Evolutionary conservation across 2,888 invertebrate genomes (phyloP).

Genomic region (Ceratothoa steindachneri): DNA sequence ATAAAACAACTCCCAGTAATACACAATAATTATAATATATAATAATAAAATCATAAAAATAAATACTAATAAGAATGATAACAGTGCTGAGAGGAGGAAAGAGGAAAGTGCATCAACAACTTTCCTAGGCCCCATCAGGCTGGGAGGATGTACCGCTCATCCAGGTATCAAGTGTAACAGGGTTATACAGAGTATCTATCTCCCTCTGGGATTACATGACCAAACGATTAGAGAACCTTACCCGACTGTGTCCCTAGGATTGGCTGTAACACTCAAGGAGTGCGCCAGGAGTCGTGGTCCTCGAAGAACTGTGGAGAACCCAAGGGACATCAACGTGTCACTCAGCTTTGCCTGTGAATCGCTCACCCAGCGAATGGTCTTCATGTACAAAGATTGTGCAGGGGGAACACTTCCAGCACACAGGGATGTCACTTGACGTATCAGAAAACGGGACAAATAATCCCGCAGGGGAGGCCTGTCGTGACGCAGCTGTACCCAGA

Average conservation of each 20-base stretch:
- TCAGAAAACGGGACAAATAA: slow-evolving; percentile 22
- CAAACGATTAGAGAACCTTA: too few relatives aligned
- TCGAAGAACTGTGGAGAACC: slow-evolving; percentile 32
- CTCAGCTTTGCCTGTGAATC: slow-evolving; percentile 30
- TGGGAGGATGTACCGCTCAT: too few relatives aligned
- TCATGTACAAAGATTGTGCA: slow-evolving; percentile 18
- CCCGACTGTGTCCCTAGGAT: slow-evolving; percentile 33
- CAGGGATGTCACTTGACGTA: slow-evolving; percentile 26
- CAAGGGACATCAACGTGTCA: slow-evolving; percentile 42
- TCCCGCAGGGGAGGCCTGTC: slow-evolving; percentile 31
- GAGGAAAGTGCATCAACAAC: too few relatives aligned
- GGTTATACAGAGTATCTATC: too few relatives aligned
- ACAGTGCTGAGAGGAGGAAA: too few relatives aligned
- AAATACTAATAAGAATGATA: too few relatives aligned
- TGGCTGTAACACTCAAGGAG: slow-evolving; percentile 19
- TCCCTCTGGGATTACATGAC: too few relatives aligned
- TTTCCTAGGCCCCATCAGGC: too few relatives aligned
- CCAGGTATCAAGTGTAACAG: too few relatives aligned
- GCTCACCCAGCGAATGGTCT: slow-evolving; percentile 28
- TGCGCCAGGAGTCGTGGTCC: slow-evolving; percentile 30
- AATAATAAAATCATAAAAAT: too few relatives aligned
- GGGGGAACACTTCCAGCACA: slow-evolving; percentile 31
- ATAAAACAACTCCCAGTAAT: too few relatives aligned
- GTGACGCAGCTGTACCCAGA: slow-evolving; percentile 41
- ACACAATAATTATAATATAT: too few relatives aligned